phyloP scores from a whole-genome alignment of 2,113 vertebrate genomes.

The Athene noctua region DNA sequence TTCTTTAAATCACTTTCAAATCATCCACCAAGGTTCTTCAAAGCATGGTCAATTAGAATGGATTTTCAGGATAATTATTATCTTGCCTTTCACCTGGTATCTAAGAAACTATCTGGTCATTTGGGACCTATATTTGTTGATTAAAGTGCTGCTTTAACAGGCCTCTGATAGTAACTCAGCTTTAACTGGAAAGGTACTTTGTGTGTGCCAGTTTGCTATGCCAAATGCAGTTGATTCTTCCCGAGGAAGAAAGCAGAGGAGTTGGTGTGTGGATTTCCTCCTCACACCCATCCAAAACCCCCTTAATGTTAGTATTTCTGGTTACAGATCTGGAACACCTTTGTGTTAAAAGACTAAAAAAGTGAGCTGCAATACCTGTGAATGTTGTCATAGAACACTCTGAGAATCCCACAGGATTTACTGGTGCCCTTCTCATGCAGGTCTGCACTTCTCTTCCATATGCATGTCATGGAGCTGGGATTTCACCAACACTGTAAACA shows the following conservation, averaged over 20 bases:
- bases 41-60: not conserved
- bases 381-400: not conserved
- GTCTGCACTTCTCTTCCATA: not conserved
- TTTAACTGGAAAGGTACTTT: not conserved
- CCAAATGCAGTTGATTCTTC: not conserved
- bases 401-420: not conserved
- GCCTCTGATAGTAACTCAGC: not conserved
- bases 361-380: not conserved
- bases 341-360: not conserved
- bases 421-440: not conserved
- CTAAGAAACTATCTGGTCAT: not conserved
- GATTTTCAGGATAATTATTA: not conserved
- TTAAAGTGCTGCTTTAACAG: not conserved
- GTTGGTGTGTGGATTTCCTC: not conserved
- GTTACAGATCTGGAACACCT: not conserved
- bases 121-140: not conserved
- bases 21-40: not conserved
- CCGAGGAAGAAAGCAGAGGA: not conserved
- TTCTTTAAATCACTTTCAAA: not conserved
- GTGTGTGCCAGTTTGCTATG: not conserved
- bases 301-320: not conserved
- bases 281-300: fast-evolving
- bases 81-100: not conserved
- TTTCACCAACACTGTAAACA: not conserved
- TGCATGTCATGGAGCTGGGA: not conserved